Evolutionary conservation across 2,797 vertebrate genomes (phyloP), one percentile per base, ranked within the genome.

Genomic region (Bovichtus diacanthus): DNA sequence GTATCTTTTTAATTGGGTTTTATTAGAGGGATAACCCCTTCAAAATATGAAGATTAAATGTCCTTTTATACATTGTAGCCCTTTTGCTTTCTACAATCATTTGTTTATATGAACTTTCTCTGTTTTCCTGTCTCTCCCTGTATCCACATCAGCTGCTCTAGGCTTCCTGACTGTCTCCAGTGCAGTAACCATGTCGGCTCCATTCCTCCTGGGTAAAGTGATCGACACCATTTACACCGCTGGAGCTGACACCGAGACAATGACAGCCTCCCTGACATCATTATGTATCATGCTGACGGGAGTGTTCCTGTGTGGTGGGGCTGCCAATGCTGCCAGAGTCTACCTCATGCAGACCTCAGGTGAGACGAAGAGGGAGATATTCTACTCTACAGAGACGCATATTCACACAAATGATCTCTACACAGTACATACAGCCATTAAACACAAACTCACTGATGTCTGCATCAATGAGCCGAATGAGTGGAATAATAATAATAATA

Each of bases 321-420:
- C 96, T 13, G 98, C 98, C 47, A 99, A 99, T 1, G 96, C 96
- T 12, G 91, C 94, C 73, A 96, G 97, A 55, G 94, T 99, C 90
- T 99, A 99, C 96, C 96, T 99, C 94, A 99, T 99, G 96, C 95
- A 99, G 79, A 94, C 88, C 51, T 97, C 98, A 94, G 98, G 98
- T 99, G 90, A 95, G 89, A 49, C 21, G 9, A 23, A 8, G 29
- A 49, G 13, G 31, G 31, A 34, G 8, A 34, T n/a, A n/a, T n/a
- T n/a, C n/a, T 34, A 34, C 8, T 34, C 31, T 34, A 62, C 39
- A 16, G 21, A n/a, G 16, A 29, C 54, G 18, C 31, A 19, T n/a
- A 23, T 21, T 21, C 6, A 59, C n/a, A 9, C 9, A 31, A 18
- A 56, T 6, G 29, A 25, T 49, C 19, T 21, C 51, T 6, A 6